phyloP scores from a whole-genome alignment of 2,888 invertebrate species.

The Pseudolycoriella hygida region DNA sequence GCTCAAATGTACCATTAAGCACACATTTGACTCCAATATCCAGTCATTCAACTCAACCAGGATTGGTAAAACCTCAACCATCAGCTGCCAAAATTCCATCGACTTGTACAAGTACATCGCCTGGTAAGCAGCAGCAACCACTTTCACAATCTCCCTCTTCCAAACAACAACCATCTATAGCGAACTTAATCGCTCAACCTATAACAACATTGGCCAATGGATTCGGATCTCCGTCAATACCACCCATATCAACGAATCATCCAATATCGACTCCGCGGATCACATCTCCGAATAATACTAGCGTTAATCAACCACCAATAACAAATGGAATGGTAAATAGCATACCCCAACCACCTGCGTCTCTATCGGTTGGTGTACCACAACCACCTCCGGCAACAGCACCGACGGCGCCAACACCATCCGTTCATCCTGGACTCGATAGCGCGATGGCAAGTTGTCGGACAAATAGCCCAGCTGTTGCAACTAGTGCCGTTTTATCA shows the following conservation, averaged over 20 bases:
- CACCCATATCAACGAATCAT: slow-evolving; percentile 18
- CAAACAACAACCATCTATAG: background rate
- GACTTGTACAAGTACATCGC: slow-evolving; percentile 15
- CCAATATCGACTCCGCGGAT: slow-evolving; percentile 13
- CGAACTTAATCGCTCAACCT: slow-evolving; percentile 17
- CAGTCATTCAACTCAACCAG: slow-evolving; percentile 26
- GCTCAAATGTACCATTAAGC: slow-evolving; percentile 21
- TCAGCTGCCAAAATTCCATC: slow-evolving; percentile 15
- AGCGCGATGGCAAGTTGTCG: slow-evolving; percentile 23
- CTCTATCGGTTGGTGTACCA: slow-evolving; percentile 17
- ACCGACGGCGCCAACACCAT: slow-evolving; percentile 28
- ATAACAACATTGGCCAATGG: slow-evolving; percentile 18
- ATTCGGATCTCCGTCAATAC: slow-evolving; percentile 17
- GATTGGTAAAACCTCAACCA: slow-evolving; percentile 24
- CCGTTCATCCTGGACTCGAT: slow-evolving; percentile 16
- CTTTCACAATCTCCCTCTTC: slow-evolving; percentile 8
- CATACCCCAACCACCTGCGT: slow-evolving; percentile 31
- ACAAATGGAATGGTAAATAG: slow-evolving; percentile 14
- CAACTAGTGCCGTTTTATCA: slow-evolving; percentile 16
- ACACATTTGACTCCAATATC: slow-evolving; percentile 19
- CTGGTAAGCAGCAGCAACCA: slow-evolving; percentile 4
- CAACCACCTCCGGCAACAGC: slow-evolving; percentile 16
- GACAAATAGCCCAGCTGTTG: slow-evolving; percentile 30
- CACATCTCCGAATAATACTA: slow-evolving; percentile 12
- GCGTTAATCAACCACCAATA: slow-evolving; percentile 15